Percentiles rank a stretch among this genome's conserved stretches.
Evolutionary conservation across 2,113 vertebrate species (phyloP).

Genomic region (Phaethornis superciliosus): DNA sequence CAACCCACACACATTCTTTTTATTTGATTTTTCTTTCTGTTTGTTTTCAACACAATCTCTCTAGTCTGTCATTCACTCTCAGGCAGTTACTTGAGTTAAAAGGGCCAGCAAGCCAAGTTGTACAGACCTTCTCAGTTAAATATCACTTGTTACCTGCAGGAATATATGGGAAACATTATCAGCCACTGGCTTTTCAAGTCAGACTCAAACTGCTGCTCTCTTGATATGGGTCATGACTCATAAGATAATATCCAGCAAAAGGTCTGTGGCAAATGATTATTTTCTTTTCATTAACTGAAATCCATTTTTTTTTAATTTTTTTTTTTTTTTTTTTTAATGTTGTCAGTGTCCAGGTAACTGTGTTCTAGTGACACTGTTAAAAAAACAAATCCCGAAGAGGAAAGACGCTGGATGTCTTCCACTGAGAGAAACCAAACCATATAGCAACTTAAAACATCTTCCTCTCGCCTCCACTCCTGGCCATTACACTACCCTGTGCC

Average conservation of each 20-base stretch:
- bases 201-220: slow-evolving; percentile 13
- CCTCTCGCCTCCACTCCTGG: neutral
- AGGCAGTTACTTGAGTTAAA: slow-evolving; percentile 45
- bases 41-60: slow-evolving; percentile 71
- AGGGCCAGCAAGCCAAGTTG: neutral
- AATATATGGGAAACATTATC: slow-evolving; percentile 50
- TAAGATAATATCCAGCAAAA: slow-evolving; percentile 64
- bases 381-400: neutral
- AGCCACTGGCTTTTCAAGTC: slow-evolving; percentile 51
- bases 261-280: slow-evolving; percentile 51
- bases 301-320: slow-evolving; percentile 9
- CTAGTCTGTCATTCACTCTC: slow-evolving; percentile 34
- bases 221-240: slow-evolving; percentile 59
- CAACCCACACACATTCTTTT: slow-evolving; percentile 54
- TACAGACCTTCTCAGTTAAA: slow-evolving; percentile 62
- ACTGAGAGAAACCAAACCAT: neutral
- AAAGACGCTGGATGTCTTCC: neutral
- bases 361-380: neutral
- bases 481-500: neutral
- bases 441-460: neutral
- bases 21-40: slow-evolving; percentile 38
- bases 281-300: slow-evolving; percentile 47
- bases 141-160: slow-evolving; percentile 71
- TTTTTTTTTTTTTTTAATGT: slow-evolving; percentile 40
- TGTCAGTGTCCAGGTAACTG: slow-evolving; percentile 18